Base-by-base conservation (phyloP, 2,888 invertebrate genomes). In the Formica aserva region DNA sequence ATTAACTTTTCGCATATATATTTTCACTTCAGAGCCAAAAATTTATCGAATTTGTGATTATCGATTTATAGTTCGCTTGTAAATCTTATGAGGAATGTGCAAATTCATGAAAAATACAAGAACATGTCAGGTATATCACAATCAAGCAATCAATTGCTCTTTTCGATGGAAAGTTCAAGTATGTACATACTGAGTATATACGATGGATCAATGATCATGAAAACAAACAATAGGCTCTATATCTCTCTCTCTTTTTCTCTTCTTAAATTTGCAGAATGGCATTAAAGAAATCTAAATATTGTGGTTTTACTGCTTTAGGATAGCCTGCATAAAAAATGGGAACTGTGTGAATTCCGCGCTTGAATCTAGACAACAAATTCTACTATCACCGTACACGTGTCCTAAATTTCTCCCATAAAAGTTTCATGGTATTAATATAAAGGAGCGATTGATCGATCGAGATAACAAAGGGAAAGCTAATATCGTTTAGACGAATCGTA, bases 381-480 rank as follows among this genome's bases (percentile, higher is more conserved):
- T 3, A 67, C 26, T 52, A 5, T 52, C 29, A 3, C n/a, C 13
- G 60, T 52, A 62, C 65, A 48, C n/a, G 35, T 57, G 66, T 55
- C 38, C 63, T 41, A 41, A 84, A 84, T 86, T 90, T 90, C 85
- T 85, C 78, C 77, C 66, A 88, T 87, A 82, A 89, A 90, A 88
- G n/a, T 90, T 88, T 90, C 82, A 84, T 87, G 82, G 22, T 75
- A 80, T 87, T 86, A 83, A 41, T 77, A 78, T 85, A 55, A 29
- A 29, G 66, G 60, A 55, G 67, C 45, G 63, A 62, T 84, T 67
- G 88, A 80, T 82, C 18, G 35, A 13, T 0, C 22, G 3, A 38
- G 11, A 13, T 18, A 13, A 52, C 9, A 72, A 15, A 41, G 38
- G 4, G 3, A 62, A 41, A 60, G 26, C 3, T 3, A 8, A 22